Evolutionary conservation across 2,888 invertebrate species (phyloP), one percentile per base, ranked within the genome.

Genomic region (Chrysina gloriosa): DNA sequence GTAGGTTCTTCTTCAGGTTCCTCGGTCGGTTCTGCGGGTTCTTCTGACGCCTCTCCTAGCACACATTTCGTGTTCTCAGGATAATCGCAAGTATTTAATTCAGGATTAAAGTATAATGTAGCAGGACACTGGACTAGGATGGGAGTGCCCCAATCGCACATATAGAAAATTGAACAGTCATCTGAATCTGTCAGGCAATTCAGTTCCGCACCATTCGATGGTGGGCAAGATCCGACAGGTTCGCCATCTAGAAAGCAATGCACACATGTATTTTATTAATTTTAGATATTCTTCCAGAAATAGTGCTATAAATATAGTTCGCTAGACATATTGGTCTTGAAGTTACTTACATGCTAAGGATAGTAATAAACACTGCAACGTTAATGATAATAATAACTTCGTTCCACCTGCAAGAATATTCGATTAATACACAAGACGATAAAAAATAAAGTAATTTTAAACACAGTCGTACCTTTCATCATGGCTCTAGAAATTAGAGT

Each of bases 101-200:
- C 47, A 2, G 67, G 16, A 48, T 69, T 72, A 54, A 70, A 72
- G 21, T 72, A 64, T 19, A 72, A 47, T 4, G 50, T 61, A 5
- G 1, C 42, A 9, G 70, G 70, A 54, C 72, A 72, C 19, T 42
- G 14, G 21, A 56, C 34, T 11, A 66, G 50, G 4, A 67, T 9
- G 7, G 67, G 65, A 11, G 19, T 9, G 9, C 65, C 65, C 27
- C 27, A 25, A 9, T 65, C 9, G 16, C 65, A 65, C 19, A 25
- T 52, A 16, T 25, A 65, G 16, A 65, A 65, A 2, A 19, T 2
- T 2, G 36, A 9, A 42, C 65, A 65, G 23, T 65, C 65, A 3
- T 16, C 5, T 21, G 47, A 29, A 36, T 66, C 58, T 4, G 56
- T 31, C 3, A 66, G 31, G 31, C 25, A 65, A 47, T 31, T 29